Evolutionary conservation across 2,888 invertebrate genomes (phyloP).

Genomic region (Rosalia funebris): DNA sequence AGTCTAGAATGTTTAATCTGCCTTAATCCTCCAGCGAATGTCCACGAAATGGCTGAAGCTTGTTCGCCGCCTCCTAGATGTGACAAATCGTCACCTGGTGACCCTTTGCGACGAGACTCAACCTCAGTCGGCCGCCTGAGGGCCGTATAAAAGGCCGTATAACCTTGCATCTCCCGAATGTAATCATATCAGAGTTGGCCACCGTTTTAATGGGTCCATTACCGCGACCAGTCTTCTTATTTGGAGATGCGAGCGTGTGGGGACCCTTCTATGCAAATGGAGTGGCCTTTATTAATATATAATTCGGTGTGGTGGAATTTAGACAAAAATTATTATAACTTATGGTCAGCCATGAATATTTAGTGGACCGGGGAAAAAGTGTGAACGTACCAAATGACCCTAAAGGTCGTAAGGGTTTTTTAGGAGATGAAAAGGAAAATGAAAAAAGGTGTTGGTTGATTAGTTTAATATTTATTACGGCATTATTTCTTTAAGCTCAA

Average conservation of each 20-base stretch:
- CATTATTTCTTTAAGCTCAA: conserved; percentile 22
- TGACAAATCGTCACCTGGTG: conserved; percentile 66
- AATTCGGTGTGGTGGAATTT: conserved; percentile 48
- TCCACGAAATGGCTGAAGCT: conserved; percentile 64
- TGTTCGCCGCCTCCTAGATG: conserved; percentile 64
- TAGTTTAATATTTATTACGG: conserved; percentile 37
- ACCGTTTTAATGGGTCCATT: conserved; percentile 60
- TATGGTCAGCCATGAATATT: conserved; percentile 38
- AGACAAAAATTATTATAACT: conserved; percentile 49
- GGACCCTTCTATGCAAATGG: conserved; percentile 56
- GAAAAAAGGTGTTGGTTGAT: conserved; percentile 29
- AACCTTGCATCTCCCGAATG: conserved; percentile 54
- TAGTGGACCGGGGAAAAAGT: conserved; percentile 28
- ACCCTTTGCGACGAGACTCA: conserved; percentile 61
- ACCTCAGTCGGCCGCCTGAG: conserved; percentile 60
- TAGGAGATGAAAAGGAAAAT: conserved; percentile 27
- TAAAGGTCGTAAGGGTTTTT: conserved; percentile 37
- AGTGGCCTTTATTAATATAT: conserved; percentile 58
- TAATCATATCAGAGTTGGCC: conserved; percentile 57
- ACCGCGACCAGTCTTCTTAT: conserved; percentile 56
- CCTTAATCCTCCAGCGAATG: conserved; percentile 51
- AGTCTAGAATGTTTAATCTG: conserved; percentile 37
- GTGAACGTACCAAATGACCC: conserved; percentile 33
- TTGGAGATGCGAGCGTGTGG: conserved; percentile 24
- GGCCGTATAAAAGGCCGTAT: conserved; percentile 58